A percentile compares a stretch with the other conserved stretches of the same genome.
These are phyloP conservation scores for Drosophila yooni DNA, from an alignment of 2,888 invertebrate species.

Conservation along the genomic window DNA sequence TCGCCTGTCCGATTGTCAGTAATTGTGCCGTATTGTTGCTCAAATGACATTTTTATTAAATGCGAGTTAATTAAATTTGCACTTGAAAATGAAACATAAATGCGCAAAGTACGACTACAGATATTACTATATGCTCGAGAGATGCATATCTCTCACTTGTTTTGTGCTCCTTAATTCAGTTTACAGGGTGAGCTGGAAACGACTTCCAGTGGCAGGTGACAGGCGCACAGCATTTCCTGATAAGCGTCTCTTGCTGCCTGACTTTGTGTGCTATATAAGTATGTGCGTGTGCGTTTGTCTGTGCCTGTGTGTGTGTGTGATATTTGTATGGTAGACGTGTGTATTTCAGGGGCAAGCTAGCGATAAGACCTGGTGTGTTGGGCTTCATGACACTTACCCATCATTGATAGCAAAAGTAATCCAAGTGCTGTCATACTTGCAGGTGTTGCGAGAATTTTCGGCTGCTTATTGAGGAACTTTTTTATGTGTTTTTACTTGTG, in stretches of 20 bases:
- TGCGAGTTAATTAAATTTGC: slow-evolving; percentile 68
- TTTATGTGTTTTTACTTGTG: slow-evolving; percentile 8
- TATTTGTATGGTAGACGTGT: background rate
- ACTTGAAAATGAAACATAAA: slow-evolving; percentile 46
- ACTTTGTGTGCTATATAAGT: background rate
- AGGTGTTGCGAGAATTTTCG: slow-evolving; percentile 33
- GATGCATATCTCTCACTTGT: slow-evolving; percentile 9
- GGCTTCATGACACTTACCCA: slow-evolving; percentile 74
- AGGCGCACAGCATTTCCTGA: slow-evolving; percentile 58
- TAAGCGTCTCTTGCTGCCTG: slow-evolving; percentile 26
- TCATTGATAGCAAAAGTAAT: slow-evolving; percentile 80
- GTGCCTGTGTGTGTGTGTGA: background rate
- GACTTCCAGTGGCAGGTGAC: slow-evolving; percentile 47
- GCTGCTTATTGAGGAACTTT: slow-evolving; percentile 56
- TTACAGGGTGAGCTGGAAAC: slow-evolving; percentile 36
- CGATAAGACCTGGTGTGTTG: slow-evolving; percentile 42
- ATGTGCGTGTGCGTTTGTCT: background rate
- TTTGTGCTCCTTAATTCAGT: background rate
- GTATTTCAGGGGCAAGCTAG: slow-evolving; percentile 47
- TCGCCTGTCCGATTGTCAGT: slow-evolving; percentile 30
- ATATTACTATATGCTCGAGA: slow-evolving; percentile 15
- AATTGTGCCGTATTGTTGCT: slow-evolving; percentile 3
- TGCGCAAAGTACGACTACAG: slow-evolving; percentile 27
- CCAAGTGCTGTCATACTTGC: slow-evolving; percentile 73
- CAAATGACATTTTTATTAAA: slow-evolving; percentile 66